Evolutionary conservation across 2,888 invertebrate species (phyloP), one percentile per base, ranked within the genome.

Genomic region (Chironomus tentans): DNA sequence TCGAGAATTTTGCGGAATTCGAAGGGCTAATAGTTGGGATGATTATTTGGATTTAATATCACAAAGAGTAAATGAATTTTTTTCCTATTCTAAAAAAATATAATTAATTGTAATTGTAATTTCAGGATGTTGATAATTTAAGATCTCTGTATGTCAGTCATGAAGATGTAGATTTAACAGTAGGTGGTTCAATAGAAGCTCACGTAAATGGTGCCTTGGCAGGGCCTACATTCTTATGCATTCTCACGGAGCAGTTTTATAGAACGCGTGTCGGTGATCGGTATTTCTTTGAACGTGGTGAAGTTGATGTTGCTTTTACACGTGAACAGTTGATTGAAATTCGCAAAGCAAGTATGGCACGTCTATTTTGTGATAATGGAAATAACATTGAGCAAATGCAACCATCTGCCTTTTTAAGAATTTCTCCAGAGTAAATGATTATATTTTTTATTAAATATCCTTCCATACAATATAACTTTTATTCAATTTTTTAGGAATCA

Each of bases 141-240:
- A 83, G 87, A 77, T 80, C 84, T 0, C 81, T 92, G 0, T 94
- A 93, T 83, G 89, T 88, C 77, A 87, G 86, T 68, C 90, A 90
- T 0, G 90, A 92, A 76, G 95, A 96, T 82, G 91, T 97, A 1
- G 96, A 97, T 79, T 82, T 96, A 76, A 93, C 92, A 13, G 92
- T 95, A 6, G 97, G 91, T 1, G 95, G 92, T 0, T 89, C 94
- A 0, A 82, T 95, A 72, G 97, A 97, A 83, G 83, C 84, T 0
- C 90, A 91, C 77, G 90, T 94, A 1, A 88, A 89, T 0, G 94
- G 92, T 0, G 89, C 94, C 0, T 86, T 92, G 69, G 87, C 92
- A 0, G 96, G 97, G 0, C 95, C 95, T 1, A 95, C 95, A 0
- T 95, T 92, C 87, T 87, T 94, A 2, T 95, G 95, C 81, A 91